Conservation (phyloP, 1,140 invertebrate genomes). For the Varroa destructor region DNA sequence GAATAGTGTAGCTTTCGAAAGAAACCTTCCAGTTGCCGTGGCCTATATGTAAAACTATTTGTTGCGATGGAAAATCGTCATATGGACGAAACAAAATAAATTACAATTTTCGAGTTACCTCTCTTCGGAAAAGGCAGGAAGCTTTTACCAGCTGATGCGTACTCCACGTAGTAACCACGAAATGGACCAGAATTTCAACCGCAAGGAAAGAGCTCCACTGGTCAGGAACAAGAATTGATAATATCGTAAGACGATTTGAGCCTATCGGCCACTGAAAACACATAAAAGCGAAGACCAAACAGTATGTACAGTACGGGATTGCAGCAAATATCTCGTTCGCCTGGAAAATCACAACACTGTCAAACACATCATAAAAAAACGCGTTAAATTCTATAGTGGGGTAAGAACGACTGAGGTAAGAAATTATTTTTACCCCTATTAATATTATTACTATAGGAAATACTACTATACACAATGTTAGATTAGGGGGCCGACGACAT, state of each 20-base stretch:
- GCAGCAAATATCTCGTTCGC: not conserved
- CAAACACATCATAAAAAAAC: not conserved
- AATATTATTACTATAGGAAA: no score
- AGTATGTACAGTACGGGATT: not conserved
- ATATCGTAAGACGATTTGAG: not conserved
- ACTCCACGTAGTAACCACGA: not conserved
- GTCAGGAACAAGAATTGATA: not conserved
- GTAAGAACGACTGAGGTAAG: no score
- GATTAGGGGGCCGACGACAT: no score
- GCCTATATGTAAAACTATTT: no score
- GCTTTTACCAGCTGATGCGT: not conserved
- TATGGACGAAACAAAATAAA: not conserved
- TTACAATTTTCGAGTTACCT: not conserved
- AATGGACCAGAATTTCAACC: not conserved
- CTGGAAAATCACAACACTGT: not conserved
- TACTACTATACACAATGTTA: no score
- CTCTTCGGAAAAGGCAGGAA: not conserved
- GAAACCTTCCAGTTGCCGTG: no score
- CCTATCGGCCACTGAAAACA: slow-evolving; percentile 5
- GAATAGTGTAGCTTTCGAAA: no score
- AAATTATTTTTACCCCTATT: no score
- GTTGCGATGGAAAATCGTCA: no score
- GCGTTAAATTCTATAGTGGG: no score
- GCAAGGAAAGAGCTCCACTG: not conserved
- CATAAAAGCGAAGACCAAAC: not conserved